Evolutionary conservation across 2,113 vertebrate species (phyloP).

Genomic region (Columba livia): DNA sequence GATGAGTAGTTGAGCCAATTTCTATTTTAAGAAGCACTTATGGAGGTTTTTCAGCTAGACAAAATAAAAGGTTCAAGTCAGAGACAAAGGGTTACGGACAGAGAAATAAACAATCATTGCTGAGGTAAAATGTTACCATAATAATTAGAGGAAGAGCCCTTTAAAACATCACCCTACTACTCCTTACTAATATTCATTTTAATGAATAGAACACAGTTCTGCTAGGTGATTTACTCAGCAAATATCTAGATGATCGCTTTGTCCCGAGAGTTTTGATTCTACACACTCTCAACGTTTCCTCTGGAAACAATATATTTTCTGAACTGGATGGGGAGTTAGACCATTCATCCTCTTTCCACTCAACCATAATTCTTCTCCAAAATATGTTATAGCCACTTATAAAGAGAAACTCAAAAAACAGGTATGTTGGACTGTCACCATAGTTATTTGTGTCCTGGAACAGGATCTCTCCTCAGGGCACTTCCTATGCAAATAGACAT

Average conservation of each 20-base stretch:
- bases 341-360: neutral
- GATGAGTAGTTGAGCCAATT: neutral
- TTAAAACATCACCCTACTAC: neutral
- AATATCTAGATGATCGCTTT: neutral
- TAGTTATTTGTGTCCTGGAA: conserved; percentile 34
- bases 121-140: neutral
- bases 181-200: neutral
- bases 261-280: neutral
- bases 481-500: conserved; percentile 39
- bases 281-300: neutral
- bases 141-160: neutral
- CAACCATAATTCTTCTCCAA: neutral
- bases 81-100: neutral
- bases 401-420: conserved; percentile 22
- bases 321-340: neutral
- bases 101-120: neutral
- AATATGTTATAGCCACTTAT: neutral
- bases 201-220: neutral
- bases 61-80: neutral
- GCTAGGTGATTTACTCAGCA: neutral
- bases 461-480: conserved; percentile 44
- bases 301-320: neutral
- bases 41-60: neutral
- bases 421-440: conserved; percentile 29
- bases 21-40: conserved; percentile 10